These are phyloP conservation scores for Manis pentadactyla DNA, from an alignment of 2,797 vertebrate species.

Conservation along the genomic window DNA sequence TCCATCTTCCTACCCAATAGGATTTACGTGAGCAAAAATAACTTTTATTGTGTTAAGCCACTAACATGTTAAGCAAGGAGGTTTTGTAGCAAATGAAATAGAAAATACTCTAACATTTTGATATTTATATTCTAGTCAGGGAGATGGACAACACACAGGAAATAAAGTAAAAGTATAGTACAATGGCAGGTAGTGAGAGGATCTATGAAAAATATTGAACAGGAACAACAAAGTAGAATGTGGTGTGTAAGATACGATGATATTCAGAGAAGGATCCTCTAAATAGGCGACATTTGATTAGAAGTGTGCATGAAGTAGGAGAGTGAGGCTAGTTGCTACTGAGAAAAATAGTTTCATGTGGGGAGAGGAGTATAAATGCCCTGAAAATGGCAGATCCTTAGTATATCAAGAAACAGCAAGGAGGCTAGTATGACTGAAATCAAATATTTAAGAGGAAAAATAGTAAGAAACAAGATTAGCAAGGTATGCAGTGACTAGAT, in stretches of 20 bases:
- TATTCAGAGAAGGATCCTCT: background rate
- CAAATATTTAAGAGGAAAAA: background rate
- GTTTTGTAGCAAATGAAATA: background rate
- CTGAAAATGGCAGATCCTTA: background rate
- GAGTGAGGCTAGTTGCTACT: background rate
- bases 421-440: background rate
- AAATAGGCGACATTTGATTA: background rate
- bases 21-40: background rate
- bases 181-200: background rate
- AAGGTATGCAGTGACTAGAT: background rate
- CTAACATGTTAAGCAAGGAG: background rate
- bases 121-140: background rate
- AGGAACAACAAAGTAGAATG: background rate
- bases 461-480: background rate
- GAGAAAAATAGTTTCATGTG: background rate
- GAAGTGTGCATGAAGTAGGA: background rate
- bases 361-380: background rate
- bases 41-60: background rate
- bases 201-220: background rate
- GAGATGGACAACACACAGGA: background rate
- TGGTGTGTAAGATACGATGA: background rate
- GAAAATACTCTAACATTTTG: background rate
- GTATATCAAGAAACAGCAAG: background rate
- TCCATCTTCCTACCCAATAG: background rate
- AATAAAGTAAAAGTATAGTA: background rate